Evolutionary conservation across 2,888 invertebrate species (phyloP), one percentile per base, ranked within the genome.

Genomic region (Hedychridium roseum): DNA sequence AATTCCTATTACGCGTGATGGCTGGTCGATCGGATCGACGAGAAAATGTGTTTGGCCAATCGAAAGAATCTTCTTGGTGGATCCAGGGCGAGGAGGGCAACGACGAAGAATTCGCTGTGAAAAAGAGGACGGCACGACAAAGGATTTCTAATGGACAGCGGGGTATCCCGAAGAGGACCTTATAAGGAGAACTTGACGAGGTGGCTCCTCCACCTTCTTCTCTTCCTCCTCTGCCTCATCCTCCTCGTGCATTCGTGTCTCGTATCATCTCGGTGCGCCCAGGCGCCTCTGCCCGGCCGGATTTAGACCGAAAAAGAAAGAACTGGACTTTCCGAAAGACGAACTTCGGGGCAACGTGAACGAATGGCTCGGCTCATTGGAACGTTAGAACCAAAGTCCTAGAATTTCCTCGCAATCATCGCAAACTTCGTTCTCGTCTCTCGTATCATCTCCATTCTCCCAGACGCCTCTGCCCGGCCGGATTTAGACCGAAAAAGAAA

Each of bases 71-170:
- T n/a, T n/a, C n/a, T n/a, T n/a, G n/a, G n/a, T n/a, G n/a, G n/a
- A n/a, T n/a, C n/a, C n/a, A n/a, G n/a, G n/a, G n/a, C n/a, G n/a
- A n/a, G n/a, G n/a, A n/a, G n/a, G 23, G 52, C 40, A 44, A 28
- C 43, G 53, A 32, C 54, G 18, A 51, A 43, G 53, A 55, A 55
- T 59, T 36, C 51, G 39, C 11, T 20, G 43, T 2, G 51, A 61
- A 59, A 54, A 66, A 56, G 53, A 60, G 50, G 51, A 54, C 64
- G 61, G 64, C 52, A 64, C 63, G 65, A 72, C 73, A 73, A 73
- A 73, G 71, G 67, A 57, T 61, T 70, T 72, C 70, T 73, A 73
- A 73, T 72, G 68, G 70, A 70, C 62, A n/a, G 53, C 51, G 57
- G 68, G 63, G 52, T 65, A 59, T 61, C 65, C 64, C 56, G 64